Base-by-base conservation (phyloP, 2,797 vertebrate species). In the Pangasius krempfi region DNA sequence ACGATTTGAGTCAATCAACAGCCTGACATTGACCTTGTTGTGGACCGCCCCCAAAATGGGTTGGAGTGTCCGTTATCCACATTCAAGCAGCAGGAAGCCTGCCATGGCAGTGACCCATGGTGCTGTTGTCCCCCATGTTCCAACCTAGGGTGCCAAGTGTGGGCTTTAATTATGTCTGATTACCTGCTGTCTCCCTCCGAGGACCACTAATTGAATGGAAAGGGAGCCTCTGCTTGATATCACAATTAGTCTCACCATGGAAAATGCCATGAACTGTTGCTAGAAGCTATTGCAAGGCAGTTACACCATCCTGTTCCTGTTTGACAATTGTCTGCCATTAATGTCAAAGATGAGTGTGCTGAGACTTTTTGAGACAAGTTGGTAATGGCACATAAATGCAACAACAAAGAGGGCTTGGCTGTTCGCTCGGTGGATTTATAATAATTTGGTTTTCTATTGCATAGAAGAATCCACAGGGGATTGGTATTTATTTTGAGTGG, bases 151-250 rank as follows among this genome's bases (percentile, higher is more conserved):
- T 87, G 86, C 81, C 75, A 90, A 73, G 47, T 86, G 87, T 58
- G 75, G 76, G 73, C 85, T 60, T 89, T 91, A 90, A 91, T 91
- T 91, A 91, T 30, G 47, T 89, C 89, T 90, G 90, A 92, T 92
- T 91, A 92, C 87, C 90, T 91, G 90, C 91, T 90, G 89, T 88
- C 88, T 22, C 88, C 80, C 76, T 83, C 60, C 58, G 18, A 7
- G 22, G 70, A 84, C 78, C 84, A 66, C 85, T 33, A 68, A 86
- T 73, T 33, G 50, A 82, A 76, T 40, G 22, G 86, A 85, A 64
- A 75, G 44, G 76, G 85, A 73, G 52, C 60, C n/a, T 12, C 72
- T 79, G 89, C 86, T 54, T 91, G 90, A 90, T 87, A 76, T 78
- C 73, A 80, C 86, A 91, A 91, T 91, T 91, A 88, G 86, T 90